phyloP scores from a whole-genome alignment of 2,797 vertebrate genomes.

The Leptoclinus maculatus region DNA sequence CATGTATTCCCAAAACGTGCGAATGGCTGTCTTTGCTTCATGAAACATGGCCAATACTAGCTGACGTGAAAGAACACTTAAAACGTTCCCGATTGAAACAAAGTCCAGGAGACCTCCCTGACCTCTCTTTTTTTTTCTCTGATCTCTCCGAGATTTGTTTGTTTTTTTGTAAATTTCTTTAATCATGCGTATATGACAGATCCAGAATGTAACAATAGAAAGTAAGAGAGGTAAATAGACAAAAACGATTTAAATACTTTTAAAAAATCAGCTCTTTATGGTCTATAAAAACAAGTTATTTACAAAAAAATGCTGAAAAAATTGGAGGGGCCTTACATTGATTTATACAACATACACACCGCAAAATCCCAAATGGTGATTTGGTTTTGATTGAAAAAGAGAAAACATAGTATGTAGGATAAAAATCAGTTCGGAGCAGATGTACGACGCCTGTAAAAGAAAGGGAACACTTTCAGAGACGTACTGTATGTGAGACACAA shows the following conservation, averaged over 20 bases:
- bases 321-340: neutral
- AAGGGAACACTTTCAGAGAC: constrained; percentile 11
- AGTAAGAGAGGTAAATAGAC: neutral
- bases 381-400: neutral
- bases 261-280: neutral
- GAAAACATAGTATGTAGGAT: neutral
- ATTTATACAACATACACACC: neutral
- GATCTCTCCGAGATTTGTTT: neutral
- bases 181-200: neutral
- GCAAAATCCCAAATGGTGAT: neutral
- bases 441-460: neutral
- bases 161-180: neutral
- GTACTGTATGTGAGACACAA: constrained; percentile 37
- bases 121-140: neutral
- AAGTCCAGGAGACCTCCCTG: too few species aligned
- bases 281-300: neutral
- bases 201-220: neutral
- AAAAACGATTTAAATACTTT: neutral
- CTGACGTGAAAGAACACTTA: neutral
- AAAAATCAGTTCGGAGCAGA: neutral
- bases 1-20: neutral
- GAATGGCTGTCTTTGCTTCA: neutral
- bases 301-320: neutral
- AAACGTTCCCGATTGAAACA: neutral
- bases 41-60: neutral